Conservation (phyloP, 2,888 invertebrate genomes). For the Caprella mutica region DNA sequence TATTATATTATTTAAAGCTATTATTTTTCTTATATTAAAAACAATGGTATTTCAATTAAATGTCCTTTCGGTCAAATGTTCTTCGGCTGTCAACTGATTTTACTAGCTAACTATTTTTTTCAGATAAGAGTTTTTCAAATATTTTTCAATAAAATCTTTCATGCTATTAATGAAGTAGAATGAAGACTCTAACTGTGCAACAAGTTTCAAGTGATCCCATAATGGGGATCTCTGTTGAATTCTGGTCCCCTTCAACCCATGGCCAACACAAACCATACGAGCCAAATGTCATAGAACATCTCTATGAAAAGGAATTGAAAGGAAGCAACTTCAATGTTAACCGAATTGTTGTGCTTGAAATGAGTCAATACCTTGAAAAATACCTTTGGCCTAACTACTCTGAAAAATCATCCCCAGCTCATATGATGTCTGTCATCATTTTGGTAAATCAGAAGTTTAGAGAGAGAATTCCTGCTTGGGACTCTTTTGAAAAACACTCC, state of each 20-base stretch:
- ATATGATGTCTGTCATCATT: constrained; percentile 90
- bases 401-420: constrained; percentile 63
- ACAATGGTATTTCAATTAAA: too few relatives aligned
- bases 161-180: too few relatives aligned
- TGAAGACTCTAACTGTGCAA: constrained; percentile 32
- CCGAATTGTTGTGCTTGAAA: constrained; percentile 91
- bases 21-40: too few relatives aligned
- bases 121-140: too few relatives aligned
- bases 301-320: constrained; percentile 71
- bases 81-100: too few relatives aligned
- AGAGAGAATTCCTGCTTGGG: constrained; percentile 91
- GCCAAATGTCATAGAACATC: constrained; percentile 69
- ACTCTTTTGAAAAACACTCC: constrained; percentile 63
- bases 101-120: too few relatives aligned
- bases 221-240: constrained; percentile 60
- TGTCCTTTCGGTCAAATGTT: too few relatives aligned
- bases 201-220: constrained; percentile 33
- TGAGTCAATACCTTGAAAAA: constrained; percentile 92
- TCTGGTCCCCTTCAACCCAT: constrained; percentile 80
- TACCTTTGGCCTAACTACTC: constrained; percentile 94
- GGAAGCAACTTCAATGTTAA: constrained; percentile 55
- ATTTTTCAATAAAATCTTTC: too few relatives aligned
- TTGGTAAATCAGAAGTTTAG: constrained; percentile 98
- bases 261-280: constrained; percentile 61
- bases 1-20: too few relatives aligned